These are phyloP conservation scores for Martes martes DNA, from an alignment of 2,113 vertebrate species.

Conservation along the genomic window DNA sequence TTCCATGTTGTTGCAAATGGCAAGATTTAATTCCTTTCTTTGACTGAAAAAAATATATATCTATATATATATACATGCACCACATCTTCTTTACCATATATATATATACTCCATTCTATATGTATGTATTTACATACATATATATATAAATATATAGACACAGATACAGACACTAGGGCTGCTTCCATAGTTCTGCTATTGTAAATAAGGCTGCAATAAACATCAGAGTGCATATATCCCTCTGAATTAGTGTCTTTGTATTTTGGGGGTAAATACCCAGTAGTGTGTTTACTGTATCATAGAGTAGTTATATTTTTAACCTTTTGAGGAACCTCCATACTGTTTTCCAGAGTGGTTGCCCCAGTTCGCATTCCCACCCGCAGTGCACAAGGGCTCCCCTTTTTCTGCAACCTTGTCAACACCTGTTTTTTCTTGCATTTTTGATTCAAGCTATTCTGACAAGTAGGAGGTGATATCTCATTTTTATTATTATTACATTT, in stretches of 20 bases:
- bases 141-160: background rate
- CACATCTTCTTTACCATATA: too few species aligned
- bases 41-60: background rate
- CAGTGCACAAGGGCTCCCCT: background rate
- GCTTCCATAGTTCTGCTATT: background rate
- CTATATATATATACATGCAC: too few species aligned
- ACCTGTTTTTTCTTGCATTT: background rate
- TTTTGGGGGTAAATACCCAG: background rate
- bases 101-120: background rate
- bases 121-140: accelerated
- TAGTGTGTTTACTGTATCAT: background rate
- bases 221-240: background rate
- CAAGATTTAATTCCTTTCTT: background rate
- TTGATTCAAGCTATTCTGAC: background rate
- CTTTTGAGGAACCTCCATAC: background rate
- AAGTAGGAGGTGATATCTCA: background rate
- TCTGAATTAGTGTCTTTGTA: background rate
- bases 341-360: background rate
- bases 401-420: background rate
- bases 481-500: background rate
- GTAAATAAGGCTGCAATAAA: background rate
- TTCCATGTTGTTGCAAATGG: background rate
- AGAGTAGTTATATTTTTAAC: background rate
- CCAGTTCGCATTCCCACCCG: background rate
- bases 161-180: background rate